Conservation (phyloP, 35 echinoderm and acorn worm genomes). For the Stichopus chloronotus region DNA sequence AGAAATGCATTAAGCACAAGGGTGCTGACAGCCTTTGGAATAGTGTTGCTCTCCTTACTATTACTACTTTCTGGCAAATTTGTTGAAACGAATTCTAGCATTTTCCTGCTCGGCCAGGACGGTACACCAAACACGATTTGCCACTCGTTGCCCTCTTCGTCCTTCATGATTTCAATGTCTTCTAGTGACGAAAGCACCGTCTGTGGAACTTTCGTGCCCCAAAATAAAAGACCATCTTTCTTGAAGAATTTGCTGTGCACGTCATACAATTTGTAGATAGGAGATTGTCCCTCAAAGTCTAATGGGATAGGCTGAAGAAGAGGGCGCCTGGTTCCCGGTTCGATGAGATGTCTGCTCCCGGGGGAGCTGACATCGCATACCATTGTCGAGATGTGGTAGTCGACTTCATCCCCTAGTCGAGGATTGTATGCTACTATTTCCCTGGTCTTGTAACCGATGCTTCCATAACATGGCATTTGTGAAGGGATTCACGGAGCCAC, state of each 20-base stretch:
- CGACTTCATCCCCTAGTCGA: not conserved
- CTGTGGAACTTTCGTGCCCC: not conserved
- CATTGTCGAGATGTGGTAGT: not conserved
- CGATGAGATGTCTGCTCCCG: not conserved
- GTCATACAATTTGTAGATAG: not conserved
- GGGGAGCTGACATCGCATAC: not conserved
- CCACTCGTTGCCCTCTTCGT: no score
- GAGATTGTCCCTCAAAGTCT: not conserved
- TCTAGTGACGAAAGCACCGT: no score
- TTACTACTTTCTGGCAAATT: no score
- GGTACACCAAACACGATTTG: no score
- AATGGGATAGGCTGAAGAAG: not conserved
- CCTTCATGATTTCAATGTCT: no score
- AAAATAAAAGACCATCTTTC: not conserved
- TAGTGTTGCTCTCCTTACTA: no score
- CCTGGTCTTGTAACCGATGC: conserved; percentile 13
- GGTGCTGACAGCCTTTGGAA: no score
- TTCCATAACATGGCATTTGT: not conserved
- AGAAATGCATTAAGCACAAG: no score
- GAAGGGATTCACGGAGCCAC: conserved; percentile 20
- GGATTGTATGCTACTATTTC: not conserved
- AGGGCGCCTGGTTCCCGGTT: not conserved
- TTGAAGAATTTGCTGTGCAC: not conserved
- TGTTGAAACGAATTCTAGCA: no score
- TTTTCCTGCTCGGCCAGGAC: no score